Evolutionary conservation across 2,113 vertebrate species (phyloP), one percentile per base, ranked within the genome.

Genomic region (Okapia johnstoni): DNA sequence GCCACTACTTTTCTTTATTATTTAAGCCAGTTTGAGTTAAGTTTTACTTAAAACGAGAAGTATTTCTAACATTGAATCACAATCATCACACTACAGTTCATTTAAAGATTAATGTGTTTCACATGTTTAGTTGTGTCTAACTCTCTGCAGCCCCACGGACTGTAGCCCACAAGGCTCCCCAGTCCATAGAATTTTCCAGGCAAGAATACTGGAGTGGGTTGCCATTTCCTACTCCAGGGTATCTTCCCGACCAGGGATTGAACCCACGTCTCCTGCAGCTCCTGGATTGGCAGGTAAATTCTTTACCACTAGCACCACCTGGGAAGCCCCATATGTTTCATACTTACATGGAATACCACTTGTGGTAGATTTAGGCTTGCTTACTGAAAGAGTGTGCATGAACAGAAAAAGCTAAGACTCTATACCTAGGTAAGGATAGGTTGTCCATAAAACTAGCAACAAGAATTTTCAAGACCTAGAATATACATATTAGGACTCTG

Each of bases 61-160:
- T 89, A 93, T 86, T 93, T 21, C 60, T 93, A 85, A 43, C 36
- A 40, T 96, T 96, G 88, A 95, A 58, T 90, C 50, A 50, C 19
- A 87, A 11, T 54, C 83, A 1, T 93, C 63, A 94, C 48, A 61
- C 2, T 89, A 52, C 33, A 63, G 7, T 91, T 92, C 77, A 85
- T 57, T 86, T 58, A 66, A 95, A 85, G 6, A 6, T 55, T 83
- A 30, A 77, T 88, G 17, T 90, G 23, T 93, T 85, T 97, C 30
- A 94, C 2, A 0, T 76, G 23, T 43, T 76, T 76, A 76, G 40
- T 76, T 43, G 13, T 76, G 70, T 26, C 36, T 40, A 76, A 43
- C 12, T 76, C 6, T 76, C 40, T 76, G 23, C 12, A 26, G 40
- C 70, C 23, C 40, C 13, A 26, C 23, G 25, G 40, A 43, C 36